Evolutionary conservation across 2,797 vertebrate genomes (phyloP), one percentile per base, ranked within the genome.

Genomic region (Poeciliopsis infans): DNA sequence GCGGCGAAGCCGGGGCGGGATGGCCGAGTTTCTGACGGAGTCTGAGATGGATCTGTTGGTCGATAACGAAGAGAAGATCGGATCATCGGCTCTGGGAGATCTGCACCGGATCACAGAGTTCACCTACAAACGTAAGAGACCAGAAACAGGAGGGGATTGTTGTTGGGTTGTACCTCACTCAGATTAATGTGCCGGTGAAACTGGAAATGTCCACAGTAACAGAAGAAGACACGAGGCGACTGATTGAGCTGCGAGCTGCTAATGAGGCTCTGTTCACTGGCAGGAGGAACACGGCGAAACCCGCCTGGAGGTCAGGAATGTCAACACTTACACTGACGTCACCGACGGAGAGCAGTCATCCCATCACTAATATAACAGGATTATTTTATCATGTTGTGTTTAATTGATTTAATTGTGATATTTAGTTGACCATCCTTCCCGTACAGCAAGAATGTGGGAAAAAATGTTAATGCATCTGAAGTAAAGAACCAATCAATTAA

Each of bases 231-330:
- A 95, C 93, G 6, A 79, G 87, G 41, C 74, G 89, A 0, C 89
- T 95, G 15, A 95, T 95, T 0, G 94, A 95, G 90, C 31, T 95
- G 6, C 89, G 95, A 77, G 94, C 94, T 1, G 87, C 95, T 1
- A 95, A 95, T 43, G 94, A 95, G 86, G 91, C 88, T 83, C 86
- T 95, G 72, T 95, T 95, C 39, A 95, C 95, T 0, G 95, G 95
- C 36, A 92, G 93, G 85, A 94, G 94, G 84, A 95, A 95, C 91
- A 95, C 94, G 0, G 93, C 94, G 31, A 95, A 95, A 69, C 92
- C 94, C 0, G 94, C 94, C 75, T 95, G 95, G 94, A 95, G 94
- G 95, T 94, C 79, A 68, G 41, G 2, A 0, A 33, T 2, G 11
- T 1, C 20, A 16, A 3, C 16, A 28, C 13, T 51, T 28, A 51